Evolutionary conservation across 2,888 invertebrate genomes (phyloP), one percentile per base, ranked within the genome.

Genomic region (Gnatocerus cornutus): DNA sequence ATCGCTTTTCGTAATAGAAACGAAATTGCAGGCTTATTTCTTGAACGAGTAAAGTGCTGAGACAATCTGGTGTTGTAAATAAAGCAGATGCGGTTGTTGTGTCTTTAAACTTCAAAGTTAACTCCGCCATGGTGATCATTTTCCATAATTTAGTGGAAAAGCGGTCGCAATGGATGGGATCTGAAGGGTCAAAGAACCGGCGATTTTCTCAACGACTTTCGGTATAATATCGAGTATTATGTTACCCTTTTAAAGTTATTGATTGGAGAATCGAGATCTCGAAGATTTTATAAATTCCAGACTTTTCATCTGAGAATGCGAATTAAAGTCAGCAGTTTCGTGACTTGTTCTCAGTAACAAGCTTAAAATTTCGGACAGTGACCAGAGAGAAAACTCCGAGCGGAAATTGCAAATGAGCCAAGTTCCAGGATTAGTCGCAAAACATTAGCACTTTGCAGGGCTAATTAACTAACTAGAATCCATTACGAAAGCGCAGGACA

Each of bases 341-440:
- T 46, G 46, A 46, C 46, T 16, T 5, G 1, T 21, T 21, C 21
- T 53, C 13, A 14, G 13, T 53, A 58, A 58, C 43, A 1, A 30
- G 45, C 45, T 59, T 45, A 59, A 45, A 58, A 39, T 13, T 58
- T 21, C 14, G 30, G 16, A 16, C 7, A 21, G 50, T 53, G 53
- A 33, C 33, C 53, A 33, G 33, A 33, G 53, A 33, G 53, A 27
- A 59, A 29, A 30, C 10, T 52, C 12, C 52, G 14, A 37, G 50
- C 9, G 41, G 43, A 63, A 52, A 43, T 63, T 52, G 37, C 21
- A 62, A 63, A 41, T n/a, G 53, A 37, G 61, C 14, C 21, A 46
- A 48, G 50, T 62, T 62, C 50, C 53, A 43, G 63, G 53, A 52
- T 63, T 63, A 50, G 41, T 46, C 29, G 63, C 43, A 63, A 63